phyloP scores from a whole-genome alignment of 1,140 invertebrate genomes.

The Pemphigus obesinymphae region DNA sequence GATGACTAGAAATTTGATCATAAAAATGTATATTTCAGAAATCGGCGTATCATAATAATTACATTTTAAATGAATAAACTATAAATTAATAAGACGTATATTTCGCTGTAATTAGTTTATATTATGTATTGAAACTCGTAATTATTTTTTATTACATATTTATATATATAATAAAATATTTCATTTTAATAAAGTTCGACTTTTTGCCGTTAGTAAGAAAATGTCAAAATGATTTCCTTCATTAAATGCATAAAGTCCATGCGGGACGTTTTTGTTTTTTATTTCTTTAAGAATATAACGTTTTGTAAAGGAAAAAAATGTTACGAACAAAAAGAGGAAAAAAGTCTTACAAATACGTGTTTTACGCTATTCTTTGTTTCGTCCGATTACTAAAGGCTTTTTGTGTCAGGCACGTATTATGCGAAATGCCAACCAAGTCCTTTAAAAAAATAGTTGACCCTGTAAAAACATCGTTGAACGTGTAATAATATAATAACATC shows the following conservation, averaged over 20 bases:
- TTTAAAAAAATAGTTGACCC: conserved; percentile 4
- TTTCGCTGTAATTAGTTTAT: too few relatives aligned
- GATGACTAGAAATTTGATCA: too few relatives aligned
- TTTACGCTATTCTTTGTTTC: background rate
- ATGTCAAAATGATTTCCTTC: background rate
- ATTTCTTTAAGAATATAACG: background rate
- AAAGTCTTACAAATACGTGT: conserved; percentile 18
- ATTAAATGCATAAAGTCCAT: background rate
- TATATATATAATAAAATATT: background rate
- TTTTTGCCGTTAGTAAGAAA: background rate
- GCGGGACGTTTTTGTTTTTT: background rate
- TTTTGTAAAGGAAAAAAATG: background rate
- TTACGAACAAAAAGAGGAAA: background rate
- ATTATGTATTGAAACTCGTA: too few relatives aligned
- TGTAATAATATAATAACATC: conserved; percentile 3
- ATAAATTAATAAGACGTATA: too few relatives aligned
- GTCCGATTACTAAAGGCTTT: conserved; percentile 4
- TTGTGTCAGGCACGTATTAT: conserved; percentile 24
- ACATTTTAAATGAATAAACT: too few relatives aligned
- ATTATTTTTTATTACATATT: background rate
- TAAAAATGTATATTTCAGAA: too few relatives aligned
- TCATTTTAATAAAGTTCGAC: background rate
- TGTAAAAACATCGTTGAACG: background rate
- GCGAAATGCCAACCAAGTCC: background rate
- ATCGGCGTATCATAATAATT: too few relatives aligned